Conservation (phyloP, 2,113 vertebrate species). For the Nycticorax nycticorax region DNA sequence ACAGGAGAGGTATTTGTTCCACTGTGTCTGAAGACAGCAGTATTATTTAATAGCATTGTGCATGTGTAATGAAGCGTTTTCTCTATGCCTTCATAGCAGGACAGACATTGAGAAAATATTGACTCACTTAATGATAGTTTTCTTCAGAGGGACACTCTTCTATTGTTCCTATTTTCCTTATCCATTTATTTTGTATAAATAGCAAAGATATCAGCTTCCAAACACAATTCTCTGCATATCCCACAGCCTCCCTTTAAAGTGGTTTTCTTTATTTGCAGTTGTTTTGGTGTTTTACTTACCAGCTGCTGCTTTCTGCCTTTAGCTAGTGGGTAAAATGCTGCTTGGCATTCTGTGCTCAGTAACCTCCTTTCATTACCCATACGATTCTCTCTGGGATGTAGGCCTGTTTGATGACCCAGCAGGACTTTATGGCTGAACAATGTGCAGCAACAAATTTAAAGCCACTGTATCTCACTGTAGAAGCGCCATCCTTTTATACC, state of each 20-base stretch:
- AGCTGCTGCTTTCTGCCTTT: neutral
- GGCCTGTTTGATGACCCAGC: constrained; percentile 83
- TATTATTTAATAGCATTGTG: neutral
- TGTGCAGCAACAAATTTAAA: constrained; percentile 83
- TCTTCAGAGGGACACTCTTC: neutral
- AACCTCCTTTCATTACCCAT: neutral
- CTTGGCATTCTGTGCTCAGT: neutral
- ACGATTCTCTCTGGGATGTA: constrained; percentile 37
- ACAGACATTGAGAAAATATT: neutral
- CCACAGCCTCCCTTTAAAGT: neutral
- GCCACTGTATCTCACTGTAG: constrained; percentile 75
- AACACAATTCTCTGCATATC: neutral
- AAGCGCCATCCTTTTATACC: constrained; percentile 75
- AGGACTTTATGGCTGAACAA: constrained; percentile 90
- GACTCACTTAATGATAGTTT: neutral
- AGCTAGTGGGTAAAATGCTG: neutral
- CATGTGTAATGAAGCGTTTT: neutral
- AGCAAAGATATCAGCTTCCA: neutral
- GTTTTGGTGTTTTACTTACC: neutral
- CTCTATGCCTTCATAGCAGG: neutral
- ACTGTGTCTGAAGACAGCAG: neutral
- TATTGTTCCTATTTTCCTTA: neutral
- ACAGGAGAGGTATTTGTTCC: neutral
- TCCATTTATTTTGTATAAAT: neutral
- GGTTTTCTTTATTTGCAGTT: neutral